Evolutionary conservation across 1,140 invertebrate species (phyloP).

Genomic region (Drosophila micromelanica): DNA sequence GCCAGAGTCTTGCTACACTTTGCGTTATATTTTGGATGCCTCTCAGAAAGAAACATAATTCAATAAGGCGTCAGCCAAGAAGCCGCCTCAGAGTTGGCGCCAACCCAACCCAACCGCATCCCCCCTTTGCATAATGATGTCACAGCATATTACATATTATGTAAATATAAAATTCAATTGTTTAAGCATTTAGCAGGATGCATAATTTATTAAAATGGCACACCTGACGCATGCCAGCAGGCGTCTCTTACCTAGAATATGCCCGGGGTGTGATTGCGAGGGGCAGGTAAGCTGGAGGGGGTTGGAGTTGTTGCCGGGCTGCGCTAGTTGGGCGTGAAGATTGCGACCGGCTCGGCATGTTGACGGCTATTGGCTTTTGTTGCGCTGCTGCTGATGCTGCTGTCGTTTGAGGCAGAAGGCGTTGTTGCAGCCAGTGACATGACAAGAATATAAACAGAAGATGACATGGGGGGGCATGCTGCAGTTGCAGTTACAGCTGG

Average conservation of each 20-base stretch:
- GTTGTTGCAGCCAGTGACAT: constrained; percentile 50
- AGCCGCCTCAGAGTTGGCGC: constrained; percentile 14
- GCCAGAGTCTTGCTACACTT: constrained; percentile 55
- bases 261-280: not conserved
- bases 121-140: constrained; percentile 73
- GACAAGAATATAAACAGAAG: constrained; percentile 73
- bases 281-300: not conserved
- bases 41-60: constrained; percentile 66
- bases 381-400: constrained; percentile 32
- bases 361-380: constrained; percentile 81
- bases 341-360: constrained; percentile 46
- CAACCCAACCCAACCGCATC: not conserved
- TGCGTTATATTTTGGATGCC: constrained; percentile 69
- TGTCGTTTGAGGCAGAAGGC: constrained; percentile 37
- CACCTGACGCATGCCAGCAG: constrained; percentile 78
- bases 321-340: constrained; percentile 8
- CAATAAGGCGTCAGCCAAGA: constrained; percentile 62
- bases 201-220: constrained; percentile 83
- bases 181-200: constrained; percentile 82
- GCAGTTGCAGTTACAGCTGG: constrained; percentile 23
- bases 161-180: constrained; percentile 83
- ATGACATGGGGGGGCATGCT: not conserved
- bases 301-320: not conserved
- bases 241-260: constrained; percentile 29
- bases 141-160: constrained; percentile 82